Evolutionary conservation across 2,113 vertebrate species (phyloP).

Genomic region (Atherinomorus stipes): DNA sequence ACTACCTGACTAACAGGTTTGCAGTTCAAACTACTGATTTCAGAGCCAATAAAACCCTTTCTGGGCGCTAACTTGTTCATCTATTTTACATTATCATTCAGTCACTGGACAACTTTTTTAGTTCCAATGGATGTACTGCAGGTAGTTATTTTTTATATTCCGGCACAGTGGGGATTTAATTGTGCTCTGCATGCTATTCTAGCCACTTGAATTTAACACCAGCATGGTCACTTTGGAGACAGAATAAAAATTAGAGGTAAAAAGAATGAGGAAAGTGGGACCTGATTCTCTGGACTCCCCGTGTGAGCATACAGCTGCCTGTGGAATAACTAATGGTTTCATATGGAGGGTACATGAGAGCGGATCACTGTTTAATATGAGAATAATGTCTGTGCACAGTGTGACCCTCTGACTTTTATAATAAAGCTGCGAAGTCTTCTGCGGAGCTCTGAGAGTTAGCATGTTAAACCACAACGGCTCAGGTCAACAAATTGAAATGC

Average conservation of each 20-base stretch:
- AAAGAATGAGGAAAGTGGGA: constrained; percentile 26
- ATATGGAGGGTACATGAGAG: constrained; percentile 25
- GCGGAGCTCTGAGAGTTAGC: constrained; percentile 52
- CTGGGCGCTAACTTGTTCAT: constrained; percentile 7
- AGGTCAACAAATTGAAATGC: constrained; percentile 76
- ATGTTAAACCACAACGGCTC: constrained; percentile 63
- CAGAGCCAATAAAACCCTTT: constrained; percentile 16
- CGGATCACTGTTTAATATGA: constrained; percentile 64
- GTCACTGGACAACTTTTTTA: constrained; percentile 7
- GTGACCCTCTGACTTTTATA: constrained; percentile 69
- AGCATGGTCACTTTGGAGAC: constrained; percentile 34
- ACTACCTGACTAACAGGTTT: constrained; percentile 5
- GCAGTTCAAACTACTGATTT: neutral
- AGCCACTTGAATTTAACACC: constrained; percentile 21
- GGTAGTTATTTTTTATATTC: constrained; percentile 25
- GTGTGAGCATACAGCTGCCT: constrained; percentile 19
- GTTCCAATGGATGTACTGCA: constrained; percentile 23
- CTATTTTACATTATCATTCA: constrained; percentile 30
- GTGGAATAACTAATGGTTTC: constrained; percentile 57
- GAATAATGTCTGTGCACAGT: constrained; percentile 60
- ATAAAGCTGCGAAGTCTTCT: constrained; percentile 68
- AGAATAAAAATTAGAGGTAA: constrained; percentile 22
- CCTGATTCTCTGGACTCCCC: constrained; percentile 27
- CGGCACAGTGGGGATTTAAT: constrained; percentile 36
- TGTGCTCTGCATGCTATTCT: constrained; percentile 15